Conservation (phyloP, 2,113 vertebrate species). For the Corvus moneduloides region DNA sequence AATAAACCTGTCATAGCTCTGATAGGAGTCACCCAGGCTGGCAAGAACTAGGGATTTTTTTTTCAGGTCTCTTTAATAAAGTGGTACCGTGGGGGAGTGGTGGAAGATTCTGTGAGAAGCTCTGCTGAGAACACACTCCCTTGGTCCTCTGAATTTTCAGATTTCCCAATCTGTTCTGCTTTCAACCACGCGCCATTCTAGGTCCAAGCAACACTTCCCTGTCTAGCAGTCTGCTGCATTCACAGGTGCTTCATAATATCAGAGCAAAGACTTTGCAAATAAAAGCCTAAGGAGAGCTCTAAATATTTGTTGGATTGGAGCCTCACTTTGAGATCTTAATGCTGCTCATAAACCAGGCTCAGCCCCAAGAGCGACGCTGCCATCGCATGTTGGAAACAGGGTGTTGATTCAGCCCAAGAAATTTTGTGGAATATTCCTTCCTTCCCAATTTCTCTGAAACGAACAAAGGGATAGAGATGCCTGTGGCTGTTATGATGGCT, state of each 20-base stretch:
- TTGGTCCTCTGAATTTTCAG: not conserved
- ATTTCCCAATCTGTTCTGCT: not conserved
- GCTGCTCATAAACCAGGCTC: not conserved
- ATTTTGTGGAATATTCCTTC: not conserved
- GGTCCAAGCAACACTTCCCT: not conserved
- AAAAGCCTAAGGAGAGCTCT: not conserved
- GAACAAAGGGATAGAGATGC: not conserved
- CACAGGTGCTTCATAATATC: not conserved
- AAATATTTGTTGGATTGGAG: not conserved
- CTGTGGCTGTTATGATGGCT: not conserved
- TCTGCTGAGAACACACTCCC: not conserved
- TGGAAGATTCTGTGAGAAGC: not conserved
- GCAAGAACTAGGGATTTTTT: not conserved
- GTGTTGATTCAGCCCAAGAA: not conserved
- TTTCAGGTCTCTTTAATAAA: not conserved
- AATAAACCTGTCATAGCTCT: conserved; percentile 48
- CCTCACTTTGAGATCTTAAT: not conserved
- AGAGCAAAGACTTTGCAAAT: not conserved
- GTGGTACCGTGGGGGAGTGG: not conserved
- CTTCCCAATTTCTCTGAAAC: not conserved
- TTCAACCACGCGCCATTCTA: not conserved
- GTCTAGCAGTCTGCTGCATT: not conserved
- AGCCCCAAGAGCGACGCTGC: not conserved
- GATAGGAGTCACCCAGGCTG: conserved; percentile 35
- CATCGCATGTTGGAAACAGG: fast-evolving